Evolutionary conservation across 2,888 invertebrate species (phyloP).

Genomic region (Archips crataeganus): DNA sequence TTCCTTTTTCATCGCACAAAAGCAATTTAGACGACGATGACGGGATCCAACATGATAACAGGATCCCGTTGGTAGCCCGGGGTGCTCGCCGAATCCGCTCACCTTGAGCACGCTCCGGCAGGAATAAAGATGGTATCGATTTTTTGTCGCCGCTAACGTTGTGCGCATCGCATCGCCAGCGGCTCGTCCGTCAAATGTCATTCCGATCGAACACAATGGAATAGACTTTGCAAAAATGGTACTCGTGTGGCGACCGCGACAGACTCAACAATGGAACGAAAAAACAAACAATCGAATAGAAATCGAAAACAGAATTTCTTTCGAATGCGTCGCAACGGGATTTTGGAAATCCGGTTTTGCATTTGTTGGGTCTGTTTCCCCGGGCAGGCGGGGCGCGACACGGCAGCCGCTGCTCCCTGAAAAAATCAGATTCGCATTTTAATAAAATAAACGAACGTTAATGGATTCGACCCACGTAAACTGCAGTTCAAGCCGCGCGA

Average conservation of each 20-base stretch:
- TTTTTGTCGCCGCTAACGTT: slow-evolving; percentile 59
- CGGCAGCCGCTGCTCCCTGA: slow-evolving; percentile 43
- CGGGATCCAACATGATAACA: slow-evolving; percentile 80
- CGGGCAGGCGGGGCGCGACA: slow-evolving; percentile 65
- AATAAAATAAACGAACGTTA: slow-evolving; percentile 36
- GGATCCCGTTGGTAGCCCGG: slow-evolving; percentile 82
- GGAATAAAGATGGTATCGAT: slow-evolving; percentile 55
- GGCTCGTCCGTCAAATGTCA: slow-evolving; percentile 81
- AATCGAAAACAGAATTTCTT: slow-evolving; percentile 84
- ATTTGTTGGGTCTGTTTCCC: slow-evolving; percentile 73
- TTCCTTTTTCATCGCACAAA: slow-evolving; percentile 74
- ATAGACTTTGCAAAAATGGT: slow-evolving; percentile 83
- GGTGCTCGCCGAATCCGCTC: slow-evolving; percentile 60
- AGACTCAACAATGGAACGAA: slow-evolving; percentile 76
- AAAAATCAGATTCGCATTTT: slow-evolving; percentile 35
- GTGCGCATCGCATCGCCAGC: slow-evolving; percentile 48
- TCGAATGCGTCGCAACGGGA: slow-evolving; percentile 81
- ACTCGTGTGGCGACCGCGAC: slow-evolving; percentile 77
- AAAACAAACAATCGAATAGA: slow-evolving; percentile 85
- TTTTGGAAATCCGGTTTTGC: slow-evolving; percentile 84
- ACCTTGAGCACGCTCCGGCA: slow-evolving; percentile 51
- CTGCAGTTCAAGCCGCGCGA: slow-evolving; percentile 19
- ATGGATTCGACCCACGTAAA: slow-evolving; percentile 35
- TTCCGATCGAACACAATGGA: slow-evolving; percentile 76
- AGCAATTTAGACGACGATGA: slow-evolving; percentile 78